Base-by-base conservation (phyloP, 2,888 invertebrate genomes). In the Caenorhabditis japonica region DNA sequence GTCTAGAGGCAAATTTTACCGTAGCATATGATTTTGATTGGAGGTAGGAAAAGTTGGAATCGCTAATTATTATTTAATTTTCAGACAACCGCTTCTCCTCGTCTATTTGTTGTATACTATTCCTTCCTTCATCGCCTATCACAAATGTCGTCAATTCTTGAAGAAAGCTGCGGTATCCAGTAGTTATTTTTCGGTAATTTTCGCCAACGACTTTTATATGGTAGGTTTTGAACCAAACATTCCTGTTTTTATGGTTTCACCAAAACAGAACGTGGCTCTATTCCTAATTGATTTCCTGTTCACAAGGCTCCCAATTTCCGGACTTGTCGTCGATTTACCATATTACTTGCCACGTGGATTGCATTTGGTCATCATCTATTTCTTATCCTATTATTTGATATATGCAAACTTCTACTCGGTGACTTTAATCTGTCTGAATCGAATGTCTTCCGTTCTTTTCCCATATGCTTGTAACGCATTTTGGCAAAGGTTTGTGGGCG, bases 361-460 rank as follows among this genome's bases (percentile, higher is more conserved):
- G 13, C 15, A 25, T 2, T 19, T 61, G 15, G 47, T 60, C 2
- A 39, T 61, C 2, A 44, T 70, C 12, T 61, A 43, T 17, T 70
- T 61, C 13, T 56, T 70, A 4, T 70, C 70, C 33, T 70, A 70
- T 23, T 70, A 70, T 27, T 21, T 70, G 10, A 70, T 70, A 25
- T 70, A 70, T 30, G 61, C 56, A 15, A 70, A 70, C 34, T 70
- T 52, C 41, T 61, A 19, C 30, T 61, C 61, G 13, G 60, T 61
- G 10, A 61, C 70, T 7, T 7, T 70, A n/a, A 70, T 70, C 12
- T 70, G 70, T 39, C 17, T 70, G 1, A 70, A 70, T 56, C 49
- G 70, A 43, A 70, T 70, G 70, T 46, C 70, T 13, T 56, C 61
- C 13, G 70, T 70, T 3, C 49, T 70, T 0, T 70, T 70, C 17